Percentiles rank a stretch among this genome's conserved stretches.
These are phyloP conservation scores for Epinephelus moara DNA, from an alignment of 2,113 vertebrate species.

Conservation along the genomic window DNA sequence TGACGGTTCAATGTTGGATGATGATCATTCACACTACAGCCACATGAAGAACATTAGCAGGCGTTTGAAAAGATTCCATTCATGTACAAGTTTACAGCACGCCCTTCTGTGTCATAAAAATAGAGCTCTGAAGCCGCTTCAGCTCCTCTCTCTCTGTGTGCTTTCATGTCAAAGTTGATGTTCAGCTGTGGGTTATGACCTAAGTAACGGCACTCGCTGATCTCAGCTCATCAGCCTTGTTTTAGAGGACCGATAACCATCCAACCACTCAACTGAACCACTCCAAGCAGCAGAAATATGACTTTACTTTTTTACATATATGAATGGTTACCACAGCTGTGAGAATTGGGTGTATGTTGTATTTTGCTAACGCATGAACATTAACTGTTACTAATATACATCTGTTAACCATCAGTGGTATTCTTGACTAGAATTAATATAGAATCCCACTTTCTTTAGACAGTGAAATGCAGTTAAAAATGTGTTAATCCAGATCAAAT, in stretches of 20 bases:
- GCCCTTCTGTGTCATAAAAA: background rate
- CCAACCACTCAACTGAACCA: background rate
- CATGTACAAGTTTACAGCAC: background rate
- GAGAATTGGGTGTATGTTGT: background rate
- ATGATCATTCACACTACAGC: conserved; percentile 7
- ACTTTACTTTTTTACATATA: background rate
- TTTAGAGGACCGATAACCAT: background rate
- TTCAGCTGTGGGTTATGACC: background rate
- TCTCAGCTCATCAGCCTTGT: background rate
- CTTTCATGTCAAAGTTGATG: background rate
- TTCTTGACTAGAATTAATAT: background rate
- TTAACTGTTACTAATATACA: background rate
- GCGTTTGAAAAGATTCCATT: background rate
- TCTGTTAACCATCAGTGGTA: background rate
- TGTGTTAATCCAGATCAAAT: background rate
- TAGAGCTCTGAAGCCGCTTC: background rate
- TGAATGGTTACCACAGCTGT: conserved; percentile 1
- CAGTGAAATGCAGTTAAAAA: background rate
- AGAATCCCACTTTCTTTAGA: background rate
- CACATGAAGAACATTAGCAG: background rate
- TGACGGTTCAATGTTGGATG: background rate
- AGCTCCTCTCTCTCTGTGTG: background rate
- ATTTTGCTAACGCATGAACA: background rate
- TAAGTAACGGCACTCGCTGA: background rate
- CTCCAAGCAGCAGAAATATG: background rate